Percentiles rank a stretch among this genome's conserved stretches.
These are phyloP conservation scores for Tyrannus savana DNA, from an alignment of 2,113 vertebrate species.

Conservation along the genomic window DNA sequence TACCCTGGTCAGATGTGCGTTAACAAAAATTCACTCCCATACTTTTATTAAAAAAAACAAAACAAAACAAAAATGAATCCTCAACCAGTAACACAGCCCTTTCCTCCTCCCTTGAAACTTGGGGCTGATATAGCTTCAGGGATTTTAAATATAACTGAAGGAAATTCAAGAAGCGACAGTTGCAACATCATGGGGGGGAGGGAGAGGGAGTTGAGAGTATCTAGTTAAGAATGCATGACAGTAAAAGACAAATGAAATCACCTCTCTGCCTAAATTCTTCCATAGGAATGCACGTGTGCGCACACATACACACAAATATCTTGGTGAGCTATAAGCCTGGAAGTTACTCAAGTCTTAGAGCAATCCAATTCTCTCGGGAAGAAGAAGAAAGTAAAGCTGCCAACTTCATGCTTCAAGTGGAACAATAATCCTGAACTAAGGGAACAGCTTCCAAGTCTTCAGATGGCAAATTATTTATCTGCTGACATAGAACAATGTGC, in stretches of 20 bases:
- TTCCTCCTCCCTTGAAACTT: not conserved
- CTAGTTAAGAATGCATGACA: not conserved
- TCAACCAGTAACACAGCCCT: not conserved
- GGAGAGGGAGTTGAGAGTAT: not conserved
- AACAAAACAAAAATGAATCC: not conserved
- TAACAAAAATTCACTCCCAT: not conserved
- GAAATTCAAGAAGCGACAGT: not conserved
- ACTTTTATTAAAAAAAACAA: not conserved
- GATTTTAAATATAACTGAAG: not conserved
- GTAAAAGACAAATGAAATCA: slow-evolving; percentile 9
- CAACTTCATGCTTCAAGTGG: slow-evolving; percentile 62
- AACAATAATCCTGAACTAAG: slow-evolving; percentile 58
- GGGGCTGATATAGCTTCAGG: not conserved
- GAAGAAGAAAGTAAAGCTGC: slow-evolving; percentile 56
- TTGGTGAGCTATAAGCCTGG: slow-evolving; percentile 39
- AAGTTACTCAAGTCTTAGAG: slow-evolving; percentile 47
- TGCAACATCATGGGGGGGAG: not conserved
- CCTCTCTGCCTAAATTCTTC: slow-evolving; percentile 8
- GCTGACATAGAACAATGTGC: slow-evolving; percentile 59
- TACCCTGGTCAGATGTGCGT: not conserved
- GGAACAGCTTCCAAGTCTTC: slow-evolving; percentile 56
- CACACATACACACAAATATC: not conserved
- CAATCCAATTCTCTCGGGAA: slow-evolving; percentile 53
- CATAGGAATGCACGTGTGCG: not conserved
- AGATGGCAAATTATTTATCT: slow-evolving; percentile 70